Evolutionary conservation across 2,113 vertebrate genomes (phyloP).

Genomic region (Notothenia coriiceps): DNA sequence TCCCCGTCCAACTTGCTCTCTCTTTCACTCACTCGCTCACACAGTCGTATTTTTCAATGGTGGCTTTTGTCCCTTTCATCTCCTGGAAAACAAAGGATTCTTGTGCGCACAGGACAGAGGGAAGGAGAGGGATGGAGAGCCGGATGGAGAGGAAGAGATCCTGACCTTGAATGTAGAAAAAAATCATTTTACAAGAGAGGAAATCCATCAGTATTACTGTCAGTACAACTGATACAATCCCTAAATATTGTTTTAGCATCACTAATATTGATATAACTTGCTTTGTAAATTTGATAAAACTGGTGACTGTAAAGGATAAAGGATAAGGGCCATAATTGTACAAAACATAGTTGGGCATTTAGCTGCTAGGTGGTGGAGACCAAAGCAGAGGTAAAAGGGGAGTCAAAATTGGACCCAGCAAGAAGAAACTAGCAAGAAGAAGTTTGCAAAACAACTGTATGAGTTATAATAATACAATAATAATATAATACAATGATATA

Average conservation of each 20-base stretch:
- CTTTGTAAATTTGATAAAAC: background rate
- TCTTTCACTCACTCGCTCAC: conserved; percentile 69
- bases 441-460: no score
- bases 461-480: no score
- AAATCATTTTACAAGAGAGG: conserved; percentile 30
- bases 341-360: no score
- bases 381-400: background rate
- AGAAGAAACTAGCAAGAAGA: no score
- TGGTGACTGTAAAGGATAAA: background rate
- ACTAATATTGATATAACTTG: background rate
- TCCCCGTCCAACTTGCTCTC: conserved; percentile 53
- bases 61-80: conserved; percentile 88
- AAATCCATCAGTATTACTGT: conserved; percentile 6
- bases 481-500: background rate
- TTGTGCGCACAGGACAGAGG: conserved; percentile 80
- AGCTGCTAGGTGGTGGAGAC: background rate
- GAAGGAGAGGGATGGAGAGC: conserved; percentile 65
- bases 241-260: background rate
- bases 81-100: conserved; percentile 85
- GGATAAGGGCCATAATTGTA: no score
- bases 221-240: background rate
- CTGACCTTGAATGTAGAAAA: conserved; percentile 57
- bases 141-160: conserved; percentile 71
- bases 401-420: background rate
- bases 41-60: conserved; percentile 84